Base-by-base conservation (phyloP, 1,140 invertebrate species). In the Drosophila melanica region DNA sequence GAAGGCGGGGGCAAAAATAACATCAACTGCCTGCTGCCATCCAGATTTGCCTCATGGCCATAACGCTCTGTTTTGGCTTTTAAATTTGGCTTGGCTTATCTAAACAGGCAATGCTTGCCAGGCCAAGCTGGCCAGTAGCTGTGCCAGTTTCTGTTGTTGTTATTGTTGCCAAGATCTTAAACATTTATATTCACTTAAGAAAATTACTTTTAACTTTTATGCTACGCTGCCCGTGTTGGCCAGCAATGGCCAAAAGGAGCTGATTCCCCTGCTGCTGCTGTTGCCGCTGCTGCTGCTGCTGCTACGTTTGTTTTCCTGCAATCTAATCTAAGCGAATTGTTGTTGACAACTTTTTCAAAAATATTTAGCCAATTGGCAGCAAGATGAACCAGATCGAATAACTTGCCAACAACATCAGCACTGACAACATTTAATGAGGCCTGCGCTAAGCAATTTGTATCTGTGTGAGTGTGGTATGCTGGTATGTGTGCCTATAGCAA, bases 101-200 rank as follows among this genome's bases (percentile, higher is more conserved):
- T 75, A 44, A 78, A 70, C 60, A 62, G 63, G 69, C 74, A 50
- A 41, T 20, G 57, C 51, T 57, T 47, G 42, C 53, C 51, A 48
- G 42, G 35, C 41, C 58, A 59, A 48, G 59, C 33, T 18, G 44
- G 57, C 16, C 33, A 35, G 62, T n/a, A 23, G 58, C 18, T 50
- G 69, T 33, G 3, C 23, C 23, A 41, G 45, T 37, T 18, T 9
- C 35, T 33, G 16, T 39, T 59, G 20, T 27, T 20, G 45, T 44
- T 45, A 45, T 41, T 64, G 53, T 45, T 75, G 73, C 33, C 74
- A 68, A 73, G 75, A 82, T 77, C 79, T 86, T 82, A 89, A 89
- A 84, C 84, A 89, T 89, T 89, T 84, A 84, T 84, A 89, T 89
- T 89, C 84, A 89, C 84, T 89, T 89, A 89, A 78, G 79, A 80